A percentile compares a stretch with the other conserved stretches of the same genome.
Evolutionary conservation across 2,797 vertebrate species (phyloP).

Genomic region (Tapera naevia): DNA sequence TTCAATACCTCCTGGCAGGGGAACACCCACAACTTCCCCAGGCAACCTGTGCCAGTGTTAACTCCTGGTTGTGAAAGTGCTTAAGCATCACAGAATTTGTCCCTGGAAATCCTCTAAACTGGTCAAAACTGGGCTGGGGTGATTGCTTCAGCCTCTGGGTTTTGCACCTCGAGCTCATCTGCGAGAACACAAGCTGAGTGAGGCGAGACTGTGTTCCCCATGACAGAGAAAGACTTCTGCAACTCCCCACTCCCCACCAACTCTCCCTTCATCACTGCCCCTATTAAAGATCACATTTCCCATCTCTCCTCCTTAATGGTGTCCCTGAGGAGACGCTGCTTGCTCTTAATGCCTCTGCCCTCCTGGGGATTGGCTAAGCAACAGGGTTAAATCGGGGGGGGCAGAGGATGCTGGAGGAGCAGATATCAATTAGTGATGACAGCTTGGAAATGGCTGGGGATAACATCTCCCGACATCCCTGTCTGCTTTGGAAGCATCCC

Average conservation of each 20-base stretch:
- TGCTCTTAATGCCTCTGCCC: neutral
- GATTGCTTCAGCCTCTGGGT: neutral
- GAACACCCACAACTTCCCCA: too few species aligned
- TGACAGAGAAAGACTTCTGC: neutral
- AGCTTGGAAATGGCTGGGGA: neutral
- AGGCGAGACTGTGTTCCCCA: neutral
- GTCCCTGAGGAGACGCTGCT: neutral
- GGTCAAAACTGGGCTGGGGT: neutral
- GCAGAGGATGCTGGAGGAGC: neutral
- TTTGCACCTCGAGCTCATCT: neutral
- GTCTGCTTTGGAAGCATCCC: fast-evolving
- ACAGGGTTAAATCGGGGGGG: neutral
- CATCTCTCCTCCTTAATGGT: neutral
- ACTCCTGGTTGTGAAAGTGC: fast-evolving
- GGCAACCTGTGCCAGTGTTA: too few species aligned
- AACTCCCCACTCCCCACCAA: neutral
- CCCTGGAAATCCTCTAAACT: neutral
- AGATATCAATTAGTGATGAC: neutral
- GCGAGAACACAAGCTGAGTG: too few species aligned
- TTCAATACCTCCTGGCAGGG: too few species aligned
- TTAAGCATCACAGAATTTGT: neutral
- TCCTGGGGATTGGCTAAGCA: neutral
- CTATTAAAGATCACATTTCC: constrained; percentile 24
- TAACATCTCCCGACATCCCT: neutral
- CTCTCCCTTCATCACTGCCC: neutral